Conservation (phyloP, 2,888 invertebrate genomes). For the Ariolimax columbianus region DNA sequence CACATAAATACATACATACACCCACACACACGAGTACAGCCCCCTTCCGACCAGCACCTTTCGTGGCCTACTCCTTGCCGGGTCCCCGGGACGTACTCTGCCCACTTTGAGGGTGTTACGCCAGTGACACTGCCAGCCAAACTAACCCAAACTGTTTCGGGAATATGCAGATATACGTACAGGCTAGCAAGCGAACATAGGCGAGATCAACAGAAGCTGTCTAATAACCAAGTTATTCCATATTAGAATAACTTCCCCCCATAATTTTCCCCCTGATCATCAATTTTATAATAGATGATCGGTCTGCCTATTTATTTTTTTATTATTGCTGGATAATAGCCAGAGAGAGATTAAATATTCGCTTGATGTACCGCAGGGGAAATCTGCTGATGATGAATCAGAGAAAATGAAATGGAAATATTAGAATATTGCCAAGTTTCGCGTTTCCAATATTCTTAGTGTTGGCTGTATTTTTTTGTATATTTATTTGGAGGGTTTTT, state of each 20-base stretch:
- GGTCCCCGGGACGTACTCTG: too few relatives aligned
- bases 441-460: slow-evolving; percentile 35
- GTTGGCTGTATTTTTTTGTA: slow-evolving; percentile 21
- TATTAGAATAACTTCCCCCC: slow-evolving; percentile 10
- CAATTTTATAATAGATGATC: slow-evolving; percentile 24
- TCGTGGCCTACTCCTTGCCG: too few relatives aligned
- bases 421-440: slow-evolving; percentile 44
- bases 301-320: slow-evolving; percentile 31
- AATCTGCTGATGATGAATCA: slow-evolving; percentile 41
- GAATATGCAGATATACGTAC: neutral
- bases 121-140: too few relatives aligned
- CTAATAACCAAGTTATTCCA: slow-evolving; percentile 36
- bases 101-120: too few relatives aligned
- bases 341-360: slow-evolving; percentile 40
- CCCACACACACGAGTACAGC: too few relatives aligned
- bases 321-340: slow-evolving; percentile 41
- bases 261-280: neutral
- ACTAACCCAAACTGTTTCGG: neutral
- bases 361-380: slow-evolving; percentile 46
- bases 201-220: slow-evolving; percentile 8
- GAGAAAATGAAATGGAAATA: slow-evolving; percentile 48
- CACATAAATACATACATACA: too few relatives aligned
- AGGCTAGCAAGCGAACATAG: neutral
- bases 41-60: too few relatives aligned
- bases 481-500: slow-evolving; percentile 1